These are phyloP conservation scores for Aricia agestis DNA, from an alignment of 1,140 invertebrate species.

Conservation along the genomic window DNA sequence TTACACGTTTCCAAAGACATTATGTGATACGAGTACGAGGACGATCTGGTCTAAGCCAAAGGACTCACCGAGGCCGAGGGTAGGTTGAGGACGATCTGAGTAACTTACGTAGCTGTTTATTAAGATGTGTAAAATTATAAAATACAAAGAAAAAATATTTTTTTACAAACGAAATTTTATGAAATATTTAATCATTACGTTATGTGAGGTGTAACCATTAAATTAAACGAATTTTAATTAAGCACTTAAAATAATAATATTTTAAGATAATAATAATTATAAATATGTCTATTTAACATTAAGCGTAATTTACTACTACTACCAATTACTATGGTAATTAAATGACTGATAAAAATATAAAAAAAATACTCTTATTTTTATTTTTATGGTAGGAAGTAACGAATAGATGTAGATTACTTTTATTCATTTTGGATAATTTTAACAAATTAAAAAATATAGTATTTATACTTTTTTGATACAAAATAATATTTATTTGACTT, in stretches of 20 bases:
- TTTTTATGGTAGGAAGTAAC: too few species aligned
- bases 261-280: not conserved
- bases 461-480: too few species aligned
- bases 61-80: constrained; percentile 24
- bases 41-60: constrained; percentile 58
- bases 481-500: too few species aligned
- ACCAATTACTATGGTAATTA: not conserved
- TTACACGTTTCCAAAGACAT: constrained; percentile 35
- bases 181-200: not conserved
- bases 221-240: not conserved
- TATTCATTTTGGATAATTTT: not conserved
- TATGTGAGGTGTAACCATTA: not conserved
- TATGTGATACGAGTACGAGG: constrained; percentile 67
- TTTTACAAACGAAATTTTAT: constrained; percentile 34
- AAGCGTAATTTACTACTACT: not conserved
- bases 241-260: not conserved
- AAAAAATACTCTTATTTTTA: not conserved
- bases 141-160: constrained; percentile 31
- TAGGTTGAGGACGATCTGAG: not conserved
- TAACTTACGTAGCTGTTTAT: constrained; percentile 14
- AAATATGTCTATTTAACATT: not conserved
- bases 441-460: too few species aligned
- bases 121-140: constrained; percentile 20
- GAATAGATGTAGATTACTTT: not conserved
- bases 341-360: not conserved